Evolutionary conservation across 2,888 invertebrate species (phyloP).

Genomic region (Ochropleura plecta): DNA sequence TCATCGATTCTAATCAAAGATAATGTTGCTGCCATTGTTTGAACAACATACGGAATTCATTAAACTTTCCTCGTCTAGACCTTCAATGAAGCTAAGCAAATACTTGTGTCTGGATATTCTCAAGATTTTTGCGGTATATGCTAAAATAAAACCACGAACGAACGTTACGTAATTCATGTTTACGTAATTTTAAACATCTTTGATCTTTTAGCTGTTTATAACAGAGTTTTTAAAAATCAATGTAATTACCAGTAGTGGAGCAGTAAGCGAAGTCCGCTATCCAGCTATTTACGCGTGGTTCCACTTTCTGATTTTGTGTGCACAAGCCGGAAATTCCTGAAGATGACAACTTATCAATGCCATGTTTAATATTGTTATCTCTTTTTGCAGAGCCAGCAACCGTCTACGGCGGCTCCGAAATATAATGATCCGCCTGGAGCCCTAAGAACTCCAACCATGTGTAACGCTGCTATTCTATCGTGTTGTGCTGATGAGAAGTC

Average conservation of each 20-base stretch:
- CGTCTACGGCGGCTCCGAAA: conserved; percentile 63
- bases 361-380: conserved; percentile 47
- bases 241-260: conserved; percentile 41
- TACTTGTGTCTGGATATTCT: conserved; percentile 2
- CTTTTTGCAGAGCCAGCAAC: conserved; percentile 62
- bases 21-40: conserved; percentile 32
- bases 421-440: conserved; percentile 27
- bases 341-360: conserved; percentile 51
- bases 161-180: not conserved
- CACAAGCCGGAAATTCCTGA: conserved; percentile 51
- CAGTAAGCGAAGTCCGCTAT: conserved; percentile 42
- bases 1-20: conserved; percentile 25
- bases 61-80: conserved; percentile 28
- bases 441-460: conserved; percentile 67
- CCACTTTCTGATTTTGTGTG: conserved; percentile 69
- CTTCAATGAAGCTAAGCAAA: conserved; percentile 28
- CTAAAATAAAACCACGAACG: not conserved
- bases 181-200: conserved; percentile 3
- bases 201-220: conserved; percentile 12
- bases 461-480: conserved; percentile 79
- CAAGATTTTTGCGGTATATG: not conserved
- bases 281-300: conserved; percentile 60
- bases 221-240: conserved; percentile 24
- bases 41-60: conserved; percentile 3
- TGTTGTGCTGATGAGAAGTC: conserved; percentile 74